Evolutionary conservation across 2,113 vertebrate genomes (phyloP).

Genomic region (Cyanoderma ruficeps): DNA sequence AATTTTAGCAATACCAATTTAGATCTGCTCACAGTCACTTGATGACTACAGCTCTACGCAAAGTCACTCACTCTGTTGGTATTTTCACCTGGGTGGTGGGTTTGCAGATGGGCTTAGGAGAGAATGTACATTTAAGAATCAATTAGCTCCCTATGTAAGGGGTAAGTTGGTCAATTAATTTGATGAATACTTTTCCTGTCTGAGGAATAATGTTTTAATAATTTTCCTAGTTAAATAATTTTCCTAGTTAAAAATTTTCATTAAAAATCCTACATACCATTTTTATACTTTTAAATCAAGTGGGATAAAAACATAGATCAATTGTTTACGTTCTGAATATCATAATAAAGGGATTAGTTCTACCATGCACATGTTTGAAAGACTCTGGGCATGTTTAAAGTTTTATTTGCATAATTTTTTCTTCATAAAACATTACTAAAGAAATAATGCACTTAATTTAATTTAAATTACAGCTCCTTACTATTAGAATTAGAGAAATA

Average conservation of each 20-base stretch:
- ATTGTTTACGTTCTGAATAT: not conserved
- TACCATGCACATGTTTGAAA: not conserved
- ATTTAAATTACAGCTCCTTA: not conserved
- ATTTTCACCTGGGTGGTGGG: not conserved
- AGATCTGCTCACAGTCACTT: not conserved
- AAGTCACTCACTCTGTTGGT: not conserved
- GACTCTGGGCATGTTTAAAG: not conserved
- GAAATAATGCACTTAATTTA: not conserved
- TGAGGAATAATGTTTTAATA: too few relatives aligned
- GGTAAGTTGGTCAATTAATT: not conserved
- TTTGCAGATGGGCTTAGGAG: not conserved
- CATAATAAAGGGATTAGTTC: not conserved
- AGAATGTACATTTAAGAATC: not conserved
- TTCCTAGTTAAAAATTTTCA: not conserved
- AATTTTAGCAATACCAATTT: not conserved
- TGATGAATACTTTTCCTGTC: not conserved
- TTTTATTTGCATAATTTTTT: not conserved
- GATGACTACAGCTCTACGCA: accelerated
- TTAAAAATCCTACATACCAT: not conserved
- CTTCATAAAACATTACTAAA: not conserved
- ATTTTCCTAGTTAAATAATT: not conserved
- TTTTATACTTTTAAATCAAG: not conserved
- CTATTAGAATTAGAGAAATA: not conserved
- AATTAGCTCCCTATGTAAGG: not conserved
- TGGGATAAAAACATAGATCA: not conserved